phyloP scores from a whole-genome alignment of 2,797 vertebrate genomes.

The Phyllotis vaccarum region DNA sequence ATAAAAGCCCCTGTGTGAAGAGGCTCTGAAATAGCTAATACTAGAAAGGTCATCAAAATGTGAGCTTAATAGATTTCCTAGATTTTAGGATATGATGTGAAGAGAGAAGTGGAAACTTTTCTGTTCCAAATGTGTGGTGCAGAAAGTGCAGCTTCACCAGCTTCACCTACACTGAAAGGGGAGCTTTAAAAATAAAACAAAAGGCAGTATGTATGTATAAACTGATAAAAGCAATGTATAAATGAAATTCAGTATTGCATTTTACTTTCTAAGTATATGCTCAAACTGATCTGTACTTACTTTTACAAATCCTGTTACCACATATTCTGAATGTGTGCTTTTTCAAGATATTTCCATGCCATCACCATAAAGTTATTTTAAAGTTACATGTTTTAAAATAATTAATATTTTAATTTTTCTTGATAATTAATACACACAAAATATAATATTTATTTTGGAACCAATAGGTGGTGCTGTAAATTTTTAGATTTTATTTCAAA shows the following conservation, averaged over 20 bases:
- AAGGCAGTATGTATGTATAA: neutral
- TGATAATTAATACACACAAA: slow-evolving; percentile 60
- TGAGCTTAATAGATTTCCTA: neutral
- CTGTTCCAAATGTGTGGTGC: neutral
- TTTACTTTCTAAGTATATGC: slow-evolving; percentile 23
- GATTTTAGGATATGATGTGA: neutral
- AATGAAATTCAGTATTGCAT: slow-evolving; percentile 24
- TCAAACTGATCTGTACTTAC: slow-evolving; percentile 22
- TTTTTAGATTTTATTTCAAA: slow-evolving; percentile 75
- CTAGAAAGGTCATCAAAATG: neutral
- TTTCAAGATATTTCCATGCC: slow-evolving; percentile 51
- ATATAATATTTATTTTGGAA: slow-evolving; percentile 75
- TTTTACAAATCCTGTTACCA: neutral
- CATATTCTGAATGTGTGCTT: slow-evolving; percentile 35
- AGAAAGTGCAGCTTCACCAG: neutral
- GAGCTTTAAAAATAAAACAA: neutral
- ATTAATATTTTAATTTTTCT: slow-evolving; percentile 43
- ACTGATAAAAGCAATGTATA: neutral
- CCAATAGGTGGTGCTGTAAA: slow-evolving; percentile 85
- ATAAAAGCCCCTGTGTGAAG: neutral
- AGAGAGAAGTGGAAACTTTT: neutral
- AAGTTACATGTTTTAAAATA: slow-evolving; percentile 35
- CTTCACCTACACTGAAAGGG: neutral
- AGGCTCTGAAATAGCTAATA: neutral
- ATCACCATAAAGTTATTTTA: slow-evolving; percentile 31